Evolutionary conservation across 1,140 invertebrate genomes (phyloP).

Genomic region (Cydia amplana): DNA sequence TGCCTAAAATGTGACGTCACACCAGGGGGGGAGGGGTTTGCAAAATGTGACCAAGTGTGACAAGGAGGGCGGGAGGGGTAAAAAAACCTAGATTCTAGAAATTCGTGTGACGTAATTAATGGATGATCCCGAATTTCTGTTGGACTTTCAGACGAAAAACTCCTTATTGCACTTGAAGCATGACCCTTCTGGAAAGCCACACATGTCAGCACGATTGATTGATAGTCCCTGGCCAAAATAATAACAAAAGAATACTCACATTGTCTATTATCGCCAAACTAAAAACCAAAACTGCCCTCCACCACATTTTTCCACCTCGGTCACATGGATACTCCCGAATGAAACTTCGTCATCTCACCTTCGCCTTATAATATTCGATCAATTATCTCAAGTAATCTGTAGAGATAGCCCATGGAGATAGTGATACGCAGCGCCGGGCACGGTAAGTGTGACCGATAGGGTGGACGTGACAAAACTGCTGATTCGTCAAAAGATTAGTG

Average conservation of each 20-base stretch:
- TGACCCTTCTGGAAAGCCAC: too few relatives aligned
- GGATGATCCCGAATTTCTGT: too few relatives aligned
- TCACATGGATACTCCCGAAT: conserved; percentile 42
- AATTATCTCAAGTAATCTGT: conserved; percentile 16
- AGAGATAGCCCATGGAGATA: conserved; percentile 17
- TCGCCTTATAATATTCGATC: conserved; percentile 30
- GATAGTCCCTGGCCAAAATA: conserved; percentile 7
- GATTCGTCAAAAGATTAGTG: conserved; percentile 11
- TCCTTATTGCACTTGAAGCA: too few relatives aligned
- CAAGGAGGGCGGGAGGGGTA: too few relatives aligned
- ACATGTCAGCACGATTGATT: too few relatives aligned
- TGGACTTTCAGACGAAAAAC: too few relatives aligned
- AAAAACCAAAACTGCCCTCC: conserved; percentile 39
- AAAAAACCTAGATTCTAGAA: too few relatives aligned
- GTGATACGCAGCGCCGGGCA: not conserved
- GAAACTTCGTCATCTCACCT: conserved; percentile 13
- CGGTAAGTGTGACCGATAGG: conserved; percentile 22
- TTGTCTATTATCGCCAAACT: conserved; percentile 37
- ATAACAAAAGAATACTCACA: conserved; percentile 48
- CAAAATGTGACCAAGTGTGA: too few relatives aligned
- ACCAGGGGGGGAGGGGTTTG: too few relatives aligned
- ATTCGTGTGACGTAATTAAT: too few relatives aligned
- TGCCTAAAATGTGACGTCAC: too few relatives aligned
- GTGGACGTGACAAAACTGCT: conserved; percentile 21
- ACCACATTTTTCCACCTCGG: conserved; percentile 46